A percentile compares a stretch with the other conserved stretches of the same genome.
Conservation (phyloP, 1,140 invertebrate genomes). For the Brachionus sp. region DNA sequence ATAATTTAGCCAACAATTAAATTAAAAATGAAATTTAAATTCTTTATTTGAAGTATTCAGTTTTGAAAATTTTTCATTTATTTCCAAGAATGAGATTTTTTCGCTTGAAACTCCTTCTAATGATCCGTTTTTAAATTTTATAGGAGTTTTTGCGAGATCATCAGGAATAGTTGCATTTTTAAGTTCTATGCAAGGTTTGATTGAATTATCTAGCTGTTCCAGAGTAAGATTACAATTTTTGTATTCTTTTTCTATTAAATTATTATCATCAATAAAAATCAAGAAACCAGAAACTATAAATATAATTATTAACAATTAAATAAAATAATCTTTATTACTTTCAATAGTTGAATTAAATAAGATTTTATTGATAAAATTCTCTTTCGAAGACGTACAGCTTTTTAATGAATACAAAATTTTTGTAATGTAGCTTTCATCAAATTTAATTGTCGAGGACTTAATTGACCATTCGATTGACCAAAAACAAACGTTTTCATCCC, state of each 20-base stretch:
- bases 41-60: not conserved
- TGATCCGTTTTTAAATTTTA: not conserved
- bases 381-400: not conserved
- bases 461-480: not conserved
- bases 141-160: not conserved
- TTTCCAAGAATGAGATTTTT: not conserved
- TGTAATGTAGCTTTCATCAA: not conserved
- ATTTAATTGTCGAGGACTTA: not conserved
- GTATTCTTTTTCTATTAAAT: slow-evolving; percentile 6
- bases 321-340: not conserved
- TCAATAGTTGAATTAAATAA: not conserved
- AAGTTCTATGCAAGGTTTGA: not conserved
- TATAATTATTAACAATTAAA: not conserved
- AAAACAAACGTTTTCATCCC: not conserved
- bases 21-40: too few species aligned
- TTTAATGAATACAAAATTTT: slow-evolving; percentile 1
- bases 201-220: not conserved
- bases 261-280: not conserved
- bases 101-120: not conserved
- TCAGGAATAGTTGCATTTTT: not conserved
- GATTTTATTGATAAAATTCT: not conserved
- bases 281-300: not conserved
- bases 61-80: not conserved
- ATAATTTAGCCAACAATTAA: not conserved
- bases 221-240: not conserved